Evolutionary conservation across 2,797 vertebrate species (phyloP).

Genomic region (Jordanella pulchra): DNA sequence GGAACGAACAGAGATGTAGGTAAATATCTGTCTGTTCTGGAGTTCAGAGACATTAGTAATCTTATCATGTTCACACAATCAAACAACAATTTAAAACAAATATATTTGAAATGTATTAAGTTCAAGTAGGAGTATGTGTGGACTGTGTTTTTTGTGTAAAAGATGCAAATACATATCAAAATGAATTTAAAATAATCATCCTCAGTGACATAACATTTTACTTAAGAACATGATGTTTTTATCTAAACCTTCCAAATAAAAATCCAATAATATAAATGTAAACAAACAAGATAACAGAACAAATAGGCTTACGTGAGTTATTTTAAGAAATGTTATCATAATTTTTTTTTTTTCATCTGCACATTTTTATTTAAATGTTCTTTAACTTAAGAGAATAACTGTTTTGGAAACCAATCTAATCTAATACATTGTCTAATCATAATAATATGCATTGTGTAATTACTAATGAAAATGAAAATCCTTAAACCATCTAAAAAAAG

Average conservation of each 20-base stretch:
- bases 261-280: not conserved
- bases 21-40: not conserved
- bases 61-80: not conserved
- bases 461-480: too few relatives aligned
- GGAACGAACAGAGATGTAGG: conserved; percentile 5
- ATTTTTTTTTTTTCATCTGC: not conserved
- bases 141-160: not conserved
- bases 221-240: too few relatives aligned
- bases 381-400: not conserved
- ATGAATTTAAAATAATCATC: not conserved
- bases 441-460: not conserved
- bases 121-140: not conserved
- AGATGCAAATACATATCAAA: not conserved
- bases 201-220: not conserved
- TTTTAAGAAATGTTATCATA: not conserved
- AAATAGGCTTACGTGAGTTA: not conserved
- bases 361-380: not conserved
- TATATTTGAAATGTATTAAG: not conserved
- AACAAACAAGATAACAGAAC: not conserved
- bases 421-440: not conserved
- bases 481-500: too few relatives aligned
- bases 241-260: not conserved
- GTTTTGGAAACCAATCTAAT: not conserved
- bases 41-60: not conserved
- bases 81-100: not conserved